Conservation (phyloP, 2,113 vertebrate genomes). For the Podarcis muralis region DNA sequence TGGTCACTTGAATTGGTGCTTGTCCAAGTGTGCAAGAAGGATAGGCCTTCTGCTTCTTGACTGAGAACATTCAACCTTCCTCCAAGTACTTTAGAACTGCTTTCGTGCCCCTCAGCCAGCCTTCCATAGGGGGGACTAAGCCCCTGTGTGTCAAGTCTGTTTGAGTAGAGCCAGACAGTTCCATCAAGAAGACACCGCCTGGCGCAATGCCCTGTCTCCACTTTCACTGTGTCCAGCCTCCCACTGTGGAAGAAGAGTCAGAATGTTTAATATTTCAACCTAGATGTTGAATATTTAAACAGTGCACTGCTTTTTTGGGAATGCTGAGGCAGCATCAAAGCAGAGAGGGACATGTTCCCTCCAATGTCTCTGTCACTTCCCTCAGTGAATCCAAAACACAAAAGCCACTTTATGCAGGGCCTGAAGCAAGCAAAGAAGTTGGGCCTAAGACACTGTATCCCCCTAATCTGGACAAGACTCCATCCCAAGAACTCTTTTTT, state of each 20-base stretch:
- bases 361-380: not conserved
- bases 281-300: conserved; percentile 39
- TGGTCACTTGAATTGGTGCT: not conserved
- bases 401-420: not conserved
- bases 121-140: not conserved
- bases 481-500: not conserved
- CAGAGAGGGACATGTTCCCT: not conserved
- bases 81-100: not conserved
- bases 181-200: conserved; percentile 10
- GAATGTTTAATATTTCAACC: conserved; percentile 39
- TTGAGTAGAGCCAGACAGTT: conserved; percentile 5
- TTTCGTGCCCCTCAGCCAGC: not conserved
- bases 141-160: not conserved
- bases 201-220: conserved; percentile 18
- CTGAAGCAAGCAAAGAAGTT: not conserved
- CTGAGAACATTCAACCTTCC: not conserved
- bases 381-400: not conserved
- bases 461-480: not conserved
- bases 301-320: conserved; percentile 20
- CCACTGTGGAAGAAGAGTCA: conserved; percentile 9
- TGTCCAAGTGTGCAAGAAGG: not conserved
- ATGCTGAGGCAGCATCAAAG: conserved; percentile 20
- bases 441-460: not conserved
- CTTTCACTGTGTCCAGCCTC: conserved; percentile 23
- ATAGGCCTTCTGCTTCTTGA: not conserved